Evolutionary conservation across 2,888 invertebrate genomes (phyloP).

Genomic region (Xanthorhoe designata): DNA sequence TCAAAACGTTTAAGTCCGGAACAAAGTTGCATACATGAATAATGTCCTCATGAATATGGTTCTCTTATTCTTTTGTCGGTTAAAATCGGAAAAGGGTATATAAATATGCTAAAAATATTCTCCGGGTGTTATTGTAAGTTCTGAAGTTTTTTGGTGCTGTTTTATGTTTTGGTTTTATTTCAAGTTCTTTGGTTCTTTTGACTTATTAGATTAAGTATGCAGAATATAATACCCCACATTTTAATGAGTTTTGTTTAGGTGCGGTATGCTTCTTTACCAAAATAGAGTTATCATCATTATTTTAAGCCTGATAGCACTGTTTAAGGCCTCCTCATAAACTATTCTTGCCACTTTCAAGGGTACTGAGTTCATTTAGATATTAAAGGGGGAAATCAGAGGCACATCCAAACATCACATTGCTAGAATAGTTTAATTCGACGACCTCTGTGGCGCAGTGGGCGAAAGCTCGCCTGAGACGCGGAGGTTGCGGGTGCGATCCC

Average conservation of each 20-base stretch:
- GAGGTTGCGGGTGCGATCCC: too few species aligned
- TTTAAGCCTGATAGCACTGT: neutral
- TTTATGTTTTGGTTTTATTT: neutral
- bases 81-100: conserved; percentile 48
- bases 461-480: too few species aligned
- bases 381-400: too few species aligned
- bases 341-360: neutral
- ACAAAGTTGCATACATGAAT: conserved; percentile 55
- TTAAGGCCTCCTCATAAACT: neutral
- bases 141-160: conserved; percentile 4
- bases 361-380: too few species aligned
- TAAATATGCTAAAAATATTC: conserved; percentile 60
- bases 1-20: conserved; percentile 42
- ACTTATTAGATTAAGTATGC: neutral
- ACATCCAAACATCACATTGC: too few species aligned
- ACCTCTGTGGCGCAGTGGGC: too few species aligned
- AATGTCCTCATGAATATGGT: conserved; percentile 61
- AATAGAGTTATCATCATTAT: too few species aligned
- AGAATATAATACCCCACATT: neutral
- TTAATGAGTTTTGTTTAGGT: neutral
- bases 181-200: neutral
- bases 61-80: conserved; percentile 55
- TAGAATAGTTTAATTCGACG: too few species aligned
- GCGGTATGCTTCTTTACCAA: too few species aligned
- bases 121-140: conserved; percentile 38